A percentile compares a stretch with the other conserved stretches of the same genome.
These are phyloP conservation scores for Thermophis baileyi DNA, from an alignment of 2,113 vertebrate species.

Conservation along the genomic window DNA sequence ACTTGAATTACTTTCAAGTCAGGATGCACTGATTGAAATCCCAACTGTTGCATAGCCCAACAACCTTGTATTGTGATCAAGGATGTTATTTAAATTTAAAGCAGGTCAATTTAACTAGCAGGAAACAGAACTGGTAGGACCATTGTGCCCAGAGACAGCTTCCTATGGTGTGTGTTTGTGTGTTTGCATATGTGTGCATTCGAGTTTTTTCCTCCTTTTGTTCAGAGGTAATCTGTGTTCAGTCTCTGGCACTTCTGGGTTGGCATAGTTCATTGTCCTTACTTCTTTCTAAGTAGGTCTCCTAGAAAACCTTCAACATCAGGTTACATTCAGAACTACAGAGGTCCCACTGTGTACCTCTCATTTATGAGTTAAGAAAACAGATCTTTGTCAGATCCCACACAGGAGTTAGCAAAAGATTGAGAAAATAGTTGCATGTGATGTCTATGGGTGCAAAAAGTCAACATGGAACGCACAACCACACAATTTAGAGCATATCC, in stretches of 20 bases:
- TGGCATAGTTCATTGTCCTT: not conserved
- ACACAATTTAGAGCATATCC: not conserved
- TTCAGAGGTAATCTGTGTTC: not conserved
- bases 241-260: not conserved
- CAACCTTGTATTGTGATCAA: not conserved
- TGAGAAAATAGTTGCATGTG: not conserved
- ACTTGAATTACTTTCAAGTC: not conserved
- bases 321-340: not conserved
- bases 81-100: not conserved
- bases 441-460: not conserved
- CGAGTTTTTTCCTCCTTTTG: not conserved
- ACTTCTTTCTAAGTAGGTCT: not conserved
- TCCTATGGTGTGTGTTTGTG: not conserved
- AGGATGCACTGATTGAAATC: not conserved
- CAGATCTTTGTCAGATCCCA: not conserved
- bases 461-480: not conserved
- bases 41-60: not conserved
- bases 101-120: not conserved
- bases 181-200: not conserved
- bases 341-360: not conserved
- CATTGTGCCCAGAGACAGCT: not conserved
- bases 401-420: not conserved
- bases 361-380: not conserved
- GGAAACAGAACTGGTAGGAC: not conserved
- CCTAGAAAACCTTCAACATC: not conserved